These are phyloP conservation scores for Uropetala carovei DNA, from an alignment of 2,888 invertebrate genomes.

Conservation along the genomic window DNA sequence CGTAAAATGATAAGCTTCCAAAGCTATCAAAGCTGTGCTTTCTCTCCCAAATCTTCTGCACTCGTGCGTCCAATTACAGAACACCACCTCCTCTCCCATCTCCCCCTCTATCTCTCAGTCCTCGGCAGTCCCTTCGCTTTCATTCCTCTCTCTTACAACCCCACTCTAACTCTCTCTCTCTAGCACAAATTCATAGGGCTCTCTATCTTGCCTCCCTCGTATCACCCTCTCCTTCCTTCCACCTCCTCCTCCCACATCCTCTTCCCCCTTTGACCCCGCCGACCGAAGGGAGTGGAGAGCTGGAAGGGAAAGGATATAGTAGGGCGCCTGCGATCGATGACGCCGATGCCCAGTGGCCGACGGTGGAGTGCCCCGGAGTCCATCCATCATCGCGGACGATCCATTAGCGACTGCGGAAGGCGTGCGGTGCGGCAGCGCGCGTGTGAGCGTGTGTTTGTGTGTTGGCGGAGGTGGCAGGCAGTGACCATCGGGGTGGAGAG, in stretches of 20 bases:
- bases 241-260: background rate
- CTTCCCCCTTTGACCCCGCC: background rate
- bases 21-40: too few relatives aligned
- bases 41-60: background rate
- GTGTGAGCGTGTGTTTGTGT: background rate
- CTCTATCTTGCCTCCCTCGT: background rate
- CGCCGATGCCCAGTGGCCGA: constrained; percentile 18
- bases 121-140: background rate
- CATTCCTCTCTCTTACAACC: background rate
- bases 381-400: constrained; percentile 62
- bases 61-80: background rate
- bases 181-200: background rate
- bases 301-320: background rate
- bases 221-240: background rate
- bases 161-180: background rate
- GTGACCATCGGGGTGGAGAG: background rate
- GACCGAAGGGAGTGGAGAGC: background rate
- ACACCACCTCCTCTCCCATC: background rate
- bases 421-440: constrained; percentile 21
- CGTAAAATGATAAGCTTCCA: too few relatives aligned
- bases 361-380: constrained; percentile 18
- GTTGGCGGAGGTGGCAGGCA: constrained; percentile 5
- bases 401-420: constrained; percentile 63
- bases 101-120: background rate
- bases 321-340: background rate